These are phyloP conservation scores for Heliconius cydno DNA, from an alignment of 2,888 invertebrate genomes.

Conservation along the genomic window DNA sequence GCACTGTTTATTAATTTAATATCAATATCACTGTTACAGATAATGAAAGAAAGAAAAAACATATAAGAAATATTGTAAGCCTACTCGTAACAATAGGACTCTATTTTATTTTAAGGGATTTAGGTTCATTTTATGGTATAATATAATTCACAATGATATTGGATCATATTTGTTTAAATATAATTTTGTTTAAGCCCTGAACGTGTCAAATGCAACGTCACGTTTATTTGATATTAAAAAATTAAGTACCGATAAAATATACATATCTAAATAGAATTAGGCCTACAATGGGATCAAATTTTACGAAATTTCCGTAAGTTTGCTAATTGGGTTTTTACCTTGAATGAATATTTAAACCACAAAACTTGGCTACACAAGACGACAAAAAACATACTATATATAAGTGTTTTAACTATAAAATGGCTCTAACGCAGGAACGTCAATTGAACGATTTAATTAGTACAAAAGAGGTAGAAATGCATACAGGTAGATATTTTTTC, in stretches of 20 bases:
- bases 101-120: not conserved
- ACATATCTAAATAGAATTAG: conserved; percentile 15
- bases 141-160: not conserved
- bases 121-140: not conserved
- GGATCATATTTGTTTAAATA: not conserved
- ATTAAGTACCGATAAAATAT: conserved; percentile 19
- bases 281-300: conserved; percentile 3
- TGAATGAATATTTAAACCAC: not conserved
- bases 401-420: conserved; percentile 21
- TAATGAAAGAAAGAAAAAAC: not conserved
- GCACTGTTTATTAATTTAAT: not conserved
- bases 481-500: conserved; percentile 14
- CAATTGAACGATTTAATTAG: conserved; percentile 35
- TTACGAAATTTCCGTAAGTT: not conserved
- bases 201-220: not conserved
- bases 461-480: conserved; percentile 42
- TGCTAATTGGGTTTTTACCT: not conserved
- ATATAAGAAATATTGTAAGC: too few relatives aligned
- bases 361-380: not conserved
- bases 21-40: not conserved
- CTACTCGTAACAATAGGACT: too few relatives aligned
- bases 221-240: not conserved
- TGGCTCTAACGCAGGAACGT: conserved; percentile 42
- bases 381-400: not conserved
- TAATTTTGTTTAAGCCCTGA: not conserved